Base-by-base conservation (phyloP, 2,888 invertebrate species). In the Phragmatobia fuliginosa region DNA sequence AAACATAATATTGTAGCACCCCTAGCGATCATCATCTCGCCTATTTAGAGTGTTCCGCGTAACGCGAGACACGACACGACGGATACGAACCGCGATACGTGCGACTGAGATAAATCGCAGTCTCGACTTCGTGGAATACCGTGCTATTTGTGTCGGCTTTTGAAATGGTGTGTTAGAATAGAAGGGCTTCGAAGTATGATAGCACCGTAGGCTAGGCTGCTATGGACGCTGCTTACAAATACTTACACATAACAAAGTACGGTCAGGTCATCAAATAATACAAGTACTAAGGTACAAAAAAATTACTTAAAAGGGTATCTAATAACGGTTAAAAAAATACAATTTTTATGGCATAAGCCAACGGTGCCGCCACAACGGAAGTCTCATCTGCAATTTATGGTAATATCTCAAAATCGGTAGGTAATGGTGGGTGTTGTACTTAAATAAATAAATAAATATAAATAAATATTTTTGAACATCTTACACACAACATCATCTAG, bases 21-120 rank as follows among this genome's bases (percentile, higher is more conserved):
- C 62, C 63, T 63, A 49, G n/a, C 63, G 25, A 49, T 63, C n/a
- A 66, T 25, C 58, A 66, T 59, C 58, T 65, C 28, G 36, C 62
- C 56, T 75, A 76, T 83, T 82, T 76, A 63, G 65, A 82, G 82
- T 76, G 81, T 71, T 76, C 79, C 72, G 70, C 58, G 78, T 72
- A 78, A 78, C 74, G 75, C 72, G 73, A 68, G 77, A 70, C 78
- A 70, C 76, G 73, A 71, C 72, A 72, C 76, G 73, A 75, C 79
- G 62, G 80, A 80, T 80, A 32, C 67, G 71, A 60, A 36, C 33
- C 64, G 8, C 63, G 81, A 80, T 80, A 81, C 71, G 72, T 32
- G 66, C 66, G 60, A 45, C 71, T 68, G 70, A 71, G 75, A 81
- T 81, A 64, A 75, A 80, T 80, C 76, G 75, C 63, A 33, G 64